Evolutionary conservation across 2,797 vertebrate genomes (phyloP).

Genomic region (Ispidina picta): DNA sequence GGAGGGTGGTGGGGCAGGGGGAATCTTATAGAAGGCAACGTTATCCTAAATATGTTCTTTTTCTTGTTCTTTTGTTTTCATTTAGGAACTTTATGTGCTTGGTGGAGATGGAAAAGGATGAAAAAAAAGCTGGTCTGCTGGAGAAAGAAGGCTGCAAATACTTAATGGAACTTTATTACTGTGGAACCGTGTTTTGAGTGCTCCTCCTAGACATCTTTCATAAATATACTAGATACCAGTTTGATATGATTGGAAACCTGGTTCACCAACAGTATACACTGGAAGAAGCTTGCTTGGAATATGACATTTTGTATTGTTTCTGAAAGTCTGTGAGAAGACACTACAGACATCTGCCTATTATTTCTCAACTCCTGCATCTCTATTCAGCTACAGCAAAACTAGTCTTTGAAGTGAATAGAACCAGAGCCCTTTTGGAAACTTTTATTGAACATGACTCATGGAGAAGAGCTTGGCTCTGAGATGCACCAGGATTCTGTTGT

Average conservation of each 20-base stretch:
- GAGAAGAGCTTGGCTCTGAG: constrained; percentile 99
- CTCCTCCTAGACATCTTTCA: neutral
- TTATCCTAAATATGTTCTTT: constrained; percentile 16
- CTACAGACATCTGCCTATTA: constrained; percentile 27
- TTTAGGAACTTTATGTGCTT: constrained; percentile 59
- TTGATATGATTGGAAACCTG: constrained; percentile 36
- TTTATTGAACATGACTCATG: constrained; percentile 99
- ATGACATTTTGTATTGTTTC: constrained; percentile 10
- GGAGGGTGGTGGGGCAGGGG: too few relatives aligned
- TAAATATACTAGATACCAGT: neutral
- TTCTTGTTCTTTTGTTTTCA: neutral
- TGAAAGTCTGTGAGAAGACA: constrained; percentile 44
- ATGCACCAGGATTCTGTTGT: constrained; percentile 99
- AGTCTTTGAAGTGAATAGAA: constrained; percentile 74
- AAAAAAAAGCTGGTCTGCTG: constrained; percentile 45
- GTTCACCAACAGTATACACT: constrained; percentile 13
- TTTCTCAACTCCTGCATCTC: constrained; percentile 54
- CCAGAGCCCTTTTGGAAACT: constrained; percentile 77
- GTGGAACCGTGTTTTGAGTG: constrained; percentile 28
- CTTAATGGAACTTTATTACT: constrained; percentile 7
- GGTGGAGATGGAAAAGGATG: constrained; percentile 61
- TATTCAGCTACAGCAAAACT: constrained; percentile 29
- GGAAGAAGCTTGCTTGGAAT: constrained; percentile 62
- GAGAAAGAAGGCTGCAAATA: constrained; percentile 33
- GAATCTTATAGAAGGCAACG: neutral